Percentiles rank a stretch among this genome's conserved stretches.
These are phyloP conservation scores for Isoperla grammatica DNA, from an alignment of 2,888 invertebrate genomes.

Conservation along the genomic window DNA sequence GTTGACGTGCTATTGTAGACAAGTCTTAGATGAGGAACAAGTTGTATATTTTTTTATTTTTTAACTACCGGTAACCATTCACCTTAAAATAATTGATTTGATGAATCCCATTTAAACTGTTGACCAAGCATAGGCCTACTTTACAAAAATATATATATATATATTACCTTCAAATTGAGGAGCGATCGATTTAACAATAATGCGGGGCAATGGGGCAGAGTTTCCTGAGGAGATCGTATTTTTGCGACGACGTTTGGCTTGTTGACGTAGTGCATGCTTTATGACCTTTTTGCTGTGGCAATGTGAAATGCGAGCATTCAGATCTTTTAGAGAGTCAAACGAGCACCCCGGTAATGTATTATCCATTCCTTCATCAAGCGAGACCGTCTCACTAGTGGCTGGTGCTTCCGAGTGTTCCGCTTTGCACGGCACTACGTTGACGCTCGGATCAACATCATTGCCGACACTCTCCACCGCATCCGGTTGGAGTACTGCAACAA, in stretches of 20 bases:
- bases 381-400: background rate
- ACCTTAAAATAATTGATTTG: no score
- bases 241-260: constrained; percentile 72
- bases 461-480: background rate
- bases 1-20: no score
- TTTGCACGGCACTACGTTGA: background rate
- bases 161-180: constrained; percentile 46
- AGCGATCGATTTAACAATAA: constrained; percentile 75
- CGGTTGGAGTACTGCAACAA: background rate
- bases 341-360: constrained; percentile 21
- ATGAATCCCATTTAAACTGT: no score
- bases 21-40: no score
- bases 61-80: no score
- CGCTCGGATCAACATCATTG: background rate
- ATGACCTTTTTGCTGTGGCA: constrained; percentile 59
- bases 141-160: no score
- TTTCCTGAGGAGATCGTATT: constrained; percentile 63
- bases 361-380: constrained; percentile 3
- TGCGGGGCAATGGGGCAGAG: constrained; percentile 64
- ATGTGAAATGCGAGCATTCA: constrained; percentile 30
- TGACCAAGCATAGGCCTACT: no score
- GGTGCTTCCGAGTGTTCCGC: background rate
- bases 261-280: constrained; percentile 70
- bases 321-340: constrained; percentile 26
- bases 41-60: no score